phyloP scores from a whole-genome alignment of 2,113 vertebrate genomes.

The Marcusenius ussheri region DNA sequence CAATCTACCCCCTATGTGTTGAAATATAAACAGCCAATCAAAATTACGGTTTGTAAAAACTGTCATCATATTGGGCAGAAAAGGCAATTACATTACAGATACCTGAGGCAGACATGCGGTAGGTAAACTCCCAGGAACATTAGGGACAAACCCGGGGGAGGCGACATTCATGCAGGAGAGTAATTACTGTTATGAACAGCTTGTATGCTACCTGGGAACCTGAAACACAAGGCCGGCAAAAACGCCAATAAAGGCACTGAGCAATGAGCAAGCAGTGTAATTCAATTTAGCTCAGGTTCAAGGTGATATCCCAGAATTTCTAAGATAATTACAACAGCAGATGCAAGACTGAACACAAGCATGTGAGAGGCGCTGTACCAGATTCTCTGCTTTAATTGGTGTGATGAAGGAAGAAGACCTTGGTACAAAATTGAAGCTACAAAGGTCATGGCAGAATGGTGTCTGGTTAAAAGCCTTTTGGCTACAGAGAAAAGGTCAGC shows the following conservation, averaged over 20 bases:
- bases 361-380: neutral
- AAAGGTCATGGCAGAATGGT: neutral
- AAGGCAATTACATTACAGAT: neutral
- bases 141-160: neutral
- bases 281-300: slow-evolving; percentile 1
- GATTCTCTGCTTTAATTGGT: neutral
- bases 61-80: neutral
- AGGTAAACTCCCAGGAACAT: neutral
- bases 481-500: neutral
- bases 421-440: neutral
- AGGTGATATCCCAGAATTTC: neutral
- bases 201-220: neutral
- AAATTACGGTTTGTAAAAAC: neutral
- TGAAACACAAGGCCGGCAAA: neutral
- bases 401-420: neutral
- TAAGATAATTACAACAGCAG: neutral
- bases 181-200: neutral
- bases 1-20: neutral
- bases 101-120: neutral
- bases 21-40: neutral
- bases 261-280: neutral
- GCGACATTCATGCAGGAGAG: neutral
- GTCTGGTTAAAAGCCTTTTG: neutral
- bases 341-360: neutral
- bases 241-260: neutral